Conservation (phyloP, 2,888 invertebrate species). For the Galeruca laticollis region DNA sequence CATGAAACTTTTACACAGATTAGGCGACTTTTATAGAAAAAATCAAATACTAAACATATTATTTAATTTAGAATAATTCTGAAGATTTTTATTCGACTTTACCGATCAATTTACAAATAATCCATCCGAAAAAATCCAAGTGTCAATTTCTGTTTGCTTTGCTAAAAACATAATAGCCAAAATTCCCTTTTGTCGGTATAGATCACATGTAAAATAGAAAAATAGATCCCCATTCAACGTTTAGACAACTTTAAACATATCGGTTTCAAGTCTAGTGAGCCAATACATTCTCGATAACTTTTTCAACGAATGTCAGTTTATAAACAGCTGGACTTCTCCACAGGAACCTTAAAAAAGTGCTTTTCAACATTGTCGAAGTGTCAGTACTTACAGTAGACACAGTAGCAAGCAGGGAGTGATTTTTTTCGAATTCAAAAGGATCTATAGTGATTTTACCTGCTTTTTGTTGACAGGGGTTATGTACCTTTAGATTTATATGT, state of each 20-base stretch:
- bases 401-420: constrained; percentile 62
- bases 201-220: constrained; percentile 58
- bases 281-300: constrained; percentile 30
- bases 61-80: constrained; percentile 9
- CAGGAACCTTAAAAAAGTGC: constrained; percentile 60
- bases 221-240: constrained; percentile 59
- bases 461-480: constrained; percentile 57
- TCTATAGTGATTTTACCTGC: constrained; percentile 64
- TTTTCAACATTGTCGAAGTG: constrained; percentile 65
- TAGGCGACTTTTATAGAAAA: background rate
- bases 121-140: constrained; percentile 46
- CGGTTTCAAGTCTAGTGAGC: constrained; percentile 59
- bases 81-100: constrained; percentile 21
- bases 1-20: background rate
- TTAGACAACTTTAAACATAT: constrained; percentile 64
- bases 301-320: background rate
- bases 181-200: constrained; percentile 59
- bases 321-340: constrained; percentile 50
- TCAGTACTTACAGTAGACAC: constrained; percentile 65
- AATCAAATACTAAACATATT: constrained; percentile 5
- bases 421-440: constrained; percentile 54
- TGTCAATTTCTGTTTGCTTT: constrained; percentile 61
- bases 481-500: constrained; percentile 54
- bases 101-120: constrained; percentile 32
- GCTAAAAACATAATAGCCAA: constrained; percentile 51